Percentiles rank a stretch among this genome's conserved stretches.
Evolutionary conservation across 2,113 vertebrate genomes (phyloP).

Genomic region (Perca schrenkii): DNA sequence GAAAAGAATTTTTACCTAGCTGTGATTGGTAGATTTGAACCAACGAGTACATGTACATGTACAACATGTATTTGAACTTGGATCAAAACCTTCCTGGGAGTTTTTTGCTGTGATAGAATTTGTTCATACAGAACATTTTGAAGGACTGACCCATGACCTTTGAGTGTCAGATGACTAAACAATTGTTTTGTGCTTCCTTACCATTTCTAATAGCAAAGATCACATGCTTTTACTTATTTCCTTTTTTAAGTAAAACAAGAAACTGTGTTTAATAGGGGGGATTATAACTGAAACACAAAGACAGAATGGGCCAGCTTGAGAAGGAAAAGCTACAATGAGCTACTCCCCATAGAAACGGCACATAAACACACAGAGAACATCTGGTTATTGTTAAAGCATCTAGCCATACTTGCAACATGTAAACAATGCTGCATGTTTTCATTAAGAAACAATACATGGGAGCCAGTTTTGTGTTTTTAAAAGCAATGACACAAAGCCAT

Average conservation of each 20-base stretch:
- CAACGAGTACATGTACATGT: background rate
- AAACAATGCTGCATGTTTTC: slow-evolving; percentile 32
- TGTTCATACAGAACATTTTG: slow-evolving; percentile 42
- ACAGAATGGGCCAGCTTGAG: slow-evolving; percentile 9
- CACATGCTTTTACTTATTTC: slow-evolving; percentile 84
- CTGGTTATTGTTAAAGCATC: slow-evolving; percentile 42
- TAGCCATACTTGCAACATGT: slow-evolving; percentile 44
- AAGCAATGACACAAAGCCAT: slow-evolving; percentile 39
- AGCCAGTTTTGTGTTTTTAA: slow-evolving; percentile 50
- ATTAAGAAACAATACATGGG: slow-evolving; percentile 36
- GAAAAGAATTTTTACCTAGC: slow-evolving; percentile 57
- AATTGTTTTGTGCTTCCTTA: slow-evolving; percentile 89
- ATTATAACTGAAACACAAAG: slow-evolving; percentile 73
- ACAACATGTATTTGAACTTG: background rate
- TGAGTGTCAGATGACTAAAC: slow-evolving; percentile 88
- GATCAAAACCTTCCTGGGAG: slow-evolving; percentile 55
- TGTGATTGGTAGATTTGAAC: slow-evolving; percentile 69
- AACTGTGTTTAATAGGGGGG: slow-evolving; percentile 81
- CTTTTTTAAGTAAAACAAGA: slow-evolving; percentile 85
- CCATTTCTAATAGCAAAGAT: slow-evolving; percentile 87
- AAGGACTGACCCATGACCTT: slow-evolving; percentile 80
- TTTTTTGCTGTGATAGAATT: slow-evolving; percentile 68
- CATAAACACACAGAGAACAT: slow-evolving; percentile 22
- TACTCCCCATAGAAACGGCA: slow-evolving; percentile 24
- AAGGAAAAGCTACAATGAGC: background rate